Conservation (phyloP, 2,888 invertebrate species). For the Trachelus iudaicus region DNA sequence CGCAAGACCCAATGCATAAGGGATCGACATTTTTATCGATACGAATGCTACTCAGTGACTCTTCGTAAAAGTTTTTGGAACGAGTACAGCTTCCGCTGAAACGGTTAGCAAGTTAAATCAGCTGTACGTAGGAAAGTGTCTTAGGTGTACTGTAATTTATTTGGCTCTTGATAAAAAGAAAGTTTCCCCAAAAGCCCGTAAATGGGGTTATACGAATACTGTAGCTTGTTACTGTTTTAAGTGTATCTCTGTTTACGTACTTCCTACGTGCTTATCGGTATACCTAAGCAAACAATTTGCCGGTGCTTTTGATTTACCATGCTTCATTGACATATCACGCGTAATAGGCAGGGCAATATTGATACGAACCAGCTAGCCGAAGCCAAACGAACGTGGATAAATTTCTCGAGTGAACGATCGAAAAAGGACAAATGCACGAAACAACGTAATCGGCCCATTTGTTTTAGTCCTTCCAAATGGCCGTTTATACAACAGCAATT, state of each 20-base stretch:
- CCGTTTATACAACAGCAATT: constrained; percentile 27
- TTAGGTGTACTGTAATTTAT: constrained; percentile 37
- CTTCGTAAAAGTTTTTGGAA: constrained; percentile 14
- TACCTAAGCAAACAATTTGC: not conserved
- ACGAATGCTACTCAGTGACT: not conserved
- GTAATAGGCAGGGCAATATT: not conserved
- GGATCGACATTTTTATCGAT: not conserved
- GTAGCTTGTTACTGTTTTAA: not conserved
- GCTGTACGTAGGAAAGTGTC: constrained; percentile 35
- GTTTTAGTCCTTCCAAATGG: not conserved
- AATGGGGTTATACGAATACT: not conserved
- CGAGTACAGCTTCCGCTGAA: constrained; percentile 27
- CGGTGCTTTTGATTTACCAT: not conserved
- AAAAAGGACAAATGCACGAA: not conserved
- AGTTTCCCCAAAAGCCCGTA: constrained; percentile 28
- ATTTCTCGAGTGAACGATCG: not conserved
- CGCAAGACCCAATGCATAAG: not conserved
- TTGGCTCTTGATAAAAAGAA: constrained; percentile 30
- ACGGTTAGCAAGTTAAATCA: constrained; percentile 49
- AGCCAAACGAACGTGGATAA: not conserved
- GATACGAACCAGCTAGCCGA: not conserved
- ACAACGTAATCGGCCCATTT: not conserved
- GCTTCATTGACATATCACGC: not conserved
- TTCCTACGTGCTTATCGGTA: no score
- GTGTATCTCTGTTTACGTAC: not conserved